These are phyloP conservation scores for Tribolium freemani DNA, from an alignment of 2,888 invertebrate species.

Conservation along the genomic window DNA sequence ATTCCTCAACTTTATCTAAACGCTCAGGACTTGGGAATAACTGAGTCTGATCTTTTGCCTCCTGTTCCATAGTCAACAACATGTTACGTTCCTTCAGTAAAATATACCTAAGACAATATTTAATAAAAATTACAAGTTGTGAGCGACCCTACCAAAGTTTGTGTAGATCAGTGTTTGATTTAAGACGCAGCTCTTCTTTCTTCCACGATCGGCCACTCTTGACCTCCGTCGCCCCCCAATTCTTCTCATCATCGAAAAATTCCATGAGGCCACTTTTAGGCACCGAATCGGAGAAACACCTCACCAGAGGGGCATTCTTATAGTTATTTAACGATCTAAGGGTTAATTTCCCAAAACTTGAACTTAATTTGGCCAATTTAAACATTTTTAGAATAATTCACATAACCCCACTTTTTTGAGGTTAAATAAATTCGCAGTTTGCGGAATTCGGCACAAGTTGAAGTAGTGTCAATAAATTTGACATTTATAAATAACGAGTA, in stretches of 20 bases:
- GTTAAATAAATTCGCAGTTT: neutral
- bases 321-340: neutral
- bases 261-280: slow-evolving; percentile 78
- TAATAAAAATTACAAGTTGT: neutral
- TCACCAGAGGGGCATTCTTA: slow-evolving; percentile 12
- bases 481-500: neutral
- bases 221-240: slow-evolving; percentile 84
- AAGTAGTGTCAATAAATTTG: neutral
- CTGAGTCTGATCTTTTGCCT: slow-evolving; percentile 76
- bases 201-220: slow-evolving; percentile 91
- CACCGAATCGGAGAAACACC: slow-evolving; percentile 64
- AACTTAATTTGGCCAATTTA: slow-evolving; percentile 8
- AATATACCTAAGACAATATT: slow-evolving; percentile 73
- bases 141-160: slow-evolving; percentile 86
- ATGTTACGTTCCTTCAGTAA: slow-evolving; percentile 97
- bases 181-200: slow-evolving; percentile 91
- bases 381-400: slow-evolving; percentile 1
- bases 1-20: slow-evolving; percentile 92
- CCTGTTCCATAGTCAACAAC: slow-evolving; percentile 96
- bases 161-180: slow-evolving; percentile 95
- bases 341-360: slow-evolving; percentile 13
- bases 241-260: slow-evolving; percentile 89
- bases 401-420: neutral
- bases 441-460: neutral
- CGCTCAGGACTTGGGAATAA: slow-evolving; percentile 93